Conservation (phyloP, 2,113 vertebrate genomes). For the Entelurus aequoreus region DNA sequence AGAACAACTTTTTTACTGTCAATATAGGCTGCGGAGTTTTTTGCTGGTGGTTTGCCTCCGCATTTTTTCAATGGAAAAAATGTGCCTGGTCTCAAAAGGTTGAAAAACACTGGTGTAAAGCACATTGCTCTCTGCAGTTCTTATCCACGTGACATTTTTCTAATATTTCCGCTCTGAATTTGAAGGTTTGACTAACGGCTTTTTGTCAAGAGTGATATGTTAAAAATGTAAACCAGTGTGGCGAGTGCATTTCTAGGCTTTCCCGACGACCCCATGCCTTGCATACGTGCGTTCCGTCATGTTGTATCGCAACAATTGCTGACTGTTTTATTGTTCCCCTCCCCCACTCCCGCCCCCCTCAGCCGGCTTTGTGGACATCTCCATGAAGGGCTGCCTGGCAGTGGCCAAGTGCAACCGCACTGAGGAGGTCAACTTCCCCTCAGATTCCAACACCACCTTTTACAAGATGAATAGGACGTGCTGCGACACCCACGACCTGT, state of each 20-base stretch:
- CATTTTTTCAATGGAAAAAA: too few species aligned
- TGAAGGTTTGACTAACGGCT: too few species aligned
- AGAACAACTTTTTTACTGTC: too few species aligned
- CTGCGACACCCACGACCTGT: slow-evolving; percentile 61
- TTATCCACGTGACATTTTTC: too few species aligned
- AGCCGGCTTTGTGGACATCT: slow-evolving; percentile 14
- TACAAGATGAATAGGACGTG: slow-evolving; percentile 63
- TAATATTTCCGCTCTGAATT: too few species aligned
- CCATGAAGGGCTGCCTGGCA: slow-evolving; percentile 60
- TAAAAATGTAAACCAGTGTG: not conserved
- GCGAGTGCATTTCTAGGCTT: too few species aligned
- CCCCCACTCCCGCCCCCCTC: not conserved
- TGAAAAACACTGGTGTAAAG: too few species aligned
- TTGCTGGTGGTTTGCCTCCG: too few species aligned
- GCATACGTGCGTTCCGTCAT: not conserved
- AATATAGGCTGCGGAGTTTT: too few species aligned
- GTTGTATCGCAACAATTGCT: not conserved
- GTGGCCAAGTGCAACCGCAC: slow-evolving; percentile 39
- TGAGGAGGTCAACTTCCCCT: fast-evolving
- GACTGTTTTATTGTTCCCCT: not conserved
- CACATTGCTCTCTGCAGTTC: too few species aligned
- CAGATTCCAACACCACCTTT: not conserved
- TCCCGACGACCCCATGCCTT: not conserved
- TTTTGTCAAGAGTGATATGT: too few species aligned
- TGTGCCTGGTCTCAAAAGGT: too few species aligned